Base-by-base conservation (phyloP, 2,113 vertebrate genomes). In the Clupea harengus region DNA sequence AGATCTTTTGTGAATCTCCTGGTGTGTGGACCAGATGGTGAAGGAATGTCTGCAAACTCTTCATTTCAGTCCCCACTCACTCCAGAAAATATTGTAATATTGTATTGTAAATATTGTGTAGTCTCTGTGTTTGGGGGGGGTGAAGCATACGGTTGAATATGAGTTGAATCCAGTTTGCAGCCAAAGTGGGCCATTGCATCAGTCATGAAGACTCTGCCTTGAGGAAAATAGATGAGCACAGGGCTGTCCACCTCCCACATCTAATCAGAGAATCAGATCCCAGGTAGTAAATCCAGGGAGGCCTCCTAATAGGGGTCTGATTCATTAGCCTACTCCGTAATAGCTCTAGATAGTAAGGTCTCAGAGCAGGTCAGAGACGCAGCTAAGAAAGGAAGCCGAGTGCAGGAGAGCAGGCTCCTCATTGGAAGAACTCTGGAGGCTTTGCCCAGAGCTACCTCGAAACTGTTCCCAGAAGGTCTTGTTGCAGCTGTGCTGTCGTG, bases 211-310 rank as follows among this genome's bases (percentile, higher is more conserved):
- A 15, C 28, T 78, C 72, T 78, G 15, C 72, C 72, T 78, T 1
- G 72, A 78, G 72, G 13, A 39, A 78, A 78, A 78, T 5, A 78
- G 72, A 28, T 39, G 25, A 78, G 72, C 72, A 5, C 3, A 78
- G 72, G 28, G 32, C 72, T 17, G 72, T 78, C 72, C 72, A 78
- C 72, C 72, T 78, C 72, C 72, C 72, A 78, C 72, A 78, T 78
- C 72, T 78, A 78, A 78, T 78, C 72, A 78, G 7, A 7, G 39
- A 39, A 39, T 39, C 39, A 39, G 39, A 78, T 11, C 28, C 25
- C 72, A 78, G 72, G 72, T 39, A 32, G 28, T 9, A 78, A 39
- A 32, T 32, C 72, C 72, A 15, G 28, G 0, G 72, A 32, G 72
- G 28, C 28, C 32, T 15, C 72, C 72, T 78, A 78, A 78, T 78